phyloP scores from a whole-genome alignment of 2,888 invertebrate species.

The Stegana nigrithorax region DNA sequence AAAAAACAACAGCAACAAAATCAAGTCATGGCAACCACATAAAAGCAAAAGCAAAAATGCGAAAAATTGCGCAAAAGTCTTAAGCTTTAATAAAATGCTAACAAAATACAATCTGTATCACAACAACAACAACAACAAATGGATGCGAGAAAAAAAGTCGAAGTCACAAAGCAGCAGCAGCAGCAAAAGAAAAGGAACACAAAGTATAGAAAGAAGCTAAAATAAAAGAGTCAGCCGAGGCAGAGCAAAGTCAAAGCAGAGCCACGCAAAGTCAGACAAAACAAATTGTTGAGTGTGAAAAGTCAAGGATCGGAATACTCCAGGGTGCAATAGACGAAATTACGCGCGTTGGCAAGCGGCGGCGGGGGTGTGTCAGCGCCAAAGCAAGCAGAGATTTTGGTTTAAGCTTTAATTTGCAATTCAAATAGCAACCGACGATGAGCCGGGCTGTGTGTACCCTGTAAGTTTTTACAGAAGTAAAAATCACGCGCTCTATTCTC shows the following conservation, averaged over 20 bases:
- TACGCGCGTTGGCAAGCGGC: too few species aligned
- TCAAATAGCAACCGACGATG: conserved; percentile 40
- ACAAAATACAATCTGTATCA: too few species aligned
- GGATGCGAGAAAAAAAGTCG: too few species aligned
- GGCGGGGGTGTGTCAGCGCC: neutral
- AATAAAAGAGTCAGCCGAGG: neutral
- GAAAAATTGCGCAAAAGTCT: conserved; percentile 6
- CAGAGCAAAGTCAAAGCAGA: neutral
- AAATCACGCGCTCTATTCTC: neutral
- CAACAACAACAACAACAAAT: too few species aligned
- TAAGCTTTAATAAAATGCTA: too few species aligned
- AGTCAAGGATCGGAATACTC: conserved; percentile 47
- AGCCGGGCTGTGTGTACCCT: neutral
- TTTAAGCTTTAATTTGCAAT: conserved; percentile 48
- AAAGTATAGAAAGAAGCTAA: too few species aligned
- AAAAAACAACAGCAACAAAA: too few species aligned
- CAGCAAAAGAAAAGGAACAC: conserved; percentile 4
- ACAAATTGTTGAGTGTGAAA: conserved; percentile 56
- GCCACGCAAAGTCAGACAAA: conserved; percentile 21
- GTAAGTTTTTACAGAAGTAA: neutral
- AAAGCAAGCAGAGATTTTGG: conserved; percentile 37
- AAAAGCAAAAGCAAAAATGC: neutral
- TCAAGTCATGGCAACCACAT: conserved; percentile 22
- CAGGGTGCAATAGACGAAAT: conserved; percentile 62
- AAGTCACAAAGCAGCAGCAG: conserved; percentile 10